These are phyloP conservation scores for Mizuhopecten yessoensis DNA, from an alignment of 1,140 invertebrate species.

Conservation along the genomic window DNA sequence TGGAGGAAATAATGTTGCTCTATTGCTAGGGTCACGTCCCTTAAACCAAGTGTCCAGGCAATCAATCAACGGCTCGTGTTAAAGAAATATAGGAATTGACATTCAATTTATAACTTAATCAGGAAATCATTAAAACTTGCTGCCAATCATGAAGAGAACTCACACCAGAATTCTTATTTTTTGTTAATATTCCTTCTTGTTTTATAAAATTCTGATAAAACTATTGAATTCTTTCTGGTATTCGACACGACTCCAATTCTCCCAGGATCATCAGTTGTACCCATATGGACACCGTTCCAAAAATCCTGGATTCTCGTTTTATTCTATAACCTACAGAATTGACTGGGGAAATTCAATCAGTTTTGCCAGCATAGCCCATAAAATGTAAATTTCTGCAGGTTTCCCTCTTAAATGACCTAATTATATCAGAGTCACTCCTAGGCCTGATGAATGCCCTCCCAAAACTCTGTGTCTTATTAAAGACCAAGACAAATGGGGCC, in stretches of 20 bases:
- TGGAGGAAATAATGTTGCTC: too few species aligned
- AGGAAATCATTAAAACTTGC: too few species aligned
- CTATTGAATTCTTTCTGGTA: too few species aligned
- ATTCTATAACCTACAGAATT: not conserved
- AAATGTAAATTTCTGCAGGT: not conserved
- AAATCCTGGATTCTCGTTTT: not conserved
- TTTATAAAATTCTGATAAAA: too few species aligned
- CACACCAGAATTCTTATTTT: too few species aligned
- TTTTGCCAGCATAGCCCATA: not conserved
- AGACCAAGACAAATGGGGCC: too few species aligned
- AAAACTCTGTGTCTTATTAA: not conserved
- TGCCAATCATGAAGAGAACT: too few species aligned
- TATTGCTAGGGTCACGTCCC: too few species aligned
- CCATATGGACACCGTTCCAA: too few species aligned
- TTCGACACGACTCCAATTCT: too few species aligned
- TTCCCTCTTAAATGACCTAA: not conserved
- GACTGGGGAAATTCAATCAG: not conserved
- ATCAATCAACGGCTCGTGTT: not conserved
- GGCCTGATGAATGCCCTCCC: not conserved
- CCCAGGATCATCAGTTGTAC: too few species aligned
- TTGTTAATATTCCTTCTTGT: too few species aligned
- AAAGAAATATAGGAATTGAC: not conserved
- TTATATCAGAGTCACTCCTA: constrained; percentile 7
- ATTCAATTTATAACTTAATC: not conserved
- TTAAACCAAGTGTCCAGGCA: not conserved